These are phyloP conservation scores for Melolontha melolontha DNA, from an alignment of 2,888 invertebrate species.

Conservation along the genomic window DNA sequence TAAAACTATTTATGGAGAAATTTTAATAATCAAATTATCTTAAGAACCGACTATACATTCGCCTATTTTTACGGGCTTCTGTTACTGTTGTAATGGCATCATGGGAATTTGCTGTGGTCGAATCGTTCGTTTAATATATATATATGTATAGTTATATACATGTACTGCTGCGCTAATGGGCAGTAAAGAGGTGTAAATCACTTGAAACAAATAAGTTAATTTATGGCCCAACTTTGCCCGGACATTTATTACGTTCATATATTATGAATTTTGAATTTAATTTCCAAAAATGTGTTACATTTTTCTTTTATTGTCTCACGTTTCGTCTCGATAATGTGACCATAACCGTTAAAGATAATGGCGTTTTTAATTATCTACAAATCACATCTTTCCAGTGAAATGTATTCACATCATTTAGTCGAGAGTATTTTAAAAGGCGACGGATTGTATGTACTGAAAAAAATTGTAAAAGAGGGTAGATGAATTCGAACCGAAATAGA, in stretches of 20 bases:
- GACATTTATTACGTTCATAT: slow-evolving; percentile 15
- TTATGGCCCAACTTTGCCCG: background rate
- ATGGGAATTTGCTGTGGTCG: too few relatives aligned
- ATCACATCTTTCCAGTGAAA: background rate
- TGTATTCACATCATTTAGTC: background rate
- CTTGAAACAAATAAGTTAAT: slow-evolving; percentile 17
- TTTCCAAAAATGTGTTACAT: background rate
- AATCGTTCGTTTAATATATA: too few relatives aligned
- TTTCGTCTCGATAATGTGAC: background rate
- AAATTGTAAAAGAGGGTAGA: slow-evolving; percentile 1
- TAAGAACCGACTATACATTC: slow-evolving; percentile 2
- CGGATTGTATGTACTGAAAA: background rate
- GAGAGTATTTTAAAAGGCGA: background rate
- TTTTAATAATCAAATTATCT: slow-evolving; percentile 12
- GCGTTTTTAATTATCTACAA: too few relatives aligned
- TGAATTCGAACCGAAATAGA: slow-evolving; percentile 13
- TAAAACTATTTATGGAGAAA: slow-evolving; percentile 20
- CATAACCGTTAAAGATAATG: too few relatives aligned
- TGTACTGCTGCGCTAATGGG: slow-evolving; percentile 13
- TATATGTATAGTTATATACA: too few relatives aligned
- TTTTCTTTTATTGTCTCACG: background rate
- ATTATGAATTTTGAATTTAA: slow-evolving; percentile 11
- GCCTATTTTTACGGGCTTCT: background rate
- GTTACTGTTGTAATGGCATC: background rate
- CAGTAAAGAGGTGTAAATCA: slow-evolving; percentile 25